Evolutionary conservation across 1,140 invertebrate species (phyloP).

Genomic region (Neotoxoptera formosana): DNA sequence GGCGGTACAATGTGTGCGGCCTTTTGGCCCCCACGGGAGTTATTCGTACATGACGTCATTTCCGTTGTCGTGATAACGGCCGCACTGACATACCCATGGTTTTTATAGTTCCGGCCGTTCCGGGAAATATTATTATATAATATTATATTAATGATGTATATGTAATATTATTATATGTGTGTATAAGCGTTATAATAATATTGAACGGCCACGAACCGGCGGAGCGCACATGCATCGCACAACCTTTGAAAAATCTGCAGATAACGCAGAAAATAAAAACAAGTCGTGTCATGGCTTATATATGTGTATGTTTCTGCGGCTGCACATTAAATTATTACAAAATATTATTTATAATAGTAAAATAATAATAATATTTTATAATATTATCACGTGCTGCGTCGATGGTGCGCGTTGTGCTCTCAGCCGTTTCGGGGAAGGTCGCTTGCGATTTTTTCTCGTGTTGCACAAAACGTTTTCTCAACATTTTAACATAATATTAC

Average conservation of each 20-base stretch:
- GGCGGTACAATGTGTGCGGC: conserved; percentile 9
- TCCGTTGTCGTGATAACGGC: neutral
- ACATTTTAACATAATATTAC: neutral
- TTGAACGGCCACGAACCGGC: neutral
- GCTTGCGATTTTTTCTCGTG: neutral
- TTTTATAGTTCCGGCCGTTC: conserved; percentile 13
- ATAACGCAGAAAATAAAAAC: conserved; percentile 16
- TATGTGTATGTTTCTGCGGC: neutral
- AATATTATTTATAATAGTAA: neutral
- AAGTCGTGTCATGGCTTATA: neutral
- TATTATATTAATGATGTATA: neutral
- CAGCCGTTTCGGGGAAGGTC: neutral
- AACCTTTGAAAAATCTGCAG: conserved; percentile 3
- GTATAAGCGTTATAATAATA: neutral
- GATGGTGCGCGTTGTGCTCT: too few relatives aligned
- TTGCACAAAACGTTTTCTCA: neutral
- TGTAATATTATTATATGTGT: neutral
- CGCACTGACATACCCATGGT: neutral
- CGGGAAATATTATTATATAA: conserved; percentile 1
- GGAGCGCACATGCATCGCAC: neutral
- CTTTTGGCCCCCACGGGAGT: neutral
- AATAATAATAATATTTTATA: neutral
- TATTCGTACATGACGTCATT: conserved; percentile 3
- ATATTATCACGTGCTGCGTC: neutral
- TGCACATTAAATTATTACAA: neutral